phyloP scores from a whole-genome alignment of 2,113 vertebrate species.

The Myotis brandtii region DNA sequence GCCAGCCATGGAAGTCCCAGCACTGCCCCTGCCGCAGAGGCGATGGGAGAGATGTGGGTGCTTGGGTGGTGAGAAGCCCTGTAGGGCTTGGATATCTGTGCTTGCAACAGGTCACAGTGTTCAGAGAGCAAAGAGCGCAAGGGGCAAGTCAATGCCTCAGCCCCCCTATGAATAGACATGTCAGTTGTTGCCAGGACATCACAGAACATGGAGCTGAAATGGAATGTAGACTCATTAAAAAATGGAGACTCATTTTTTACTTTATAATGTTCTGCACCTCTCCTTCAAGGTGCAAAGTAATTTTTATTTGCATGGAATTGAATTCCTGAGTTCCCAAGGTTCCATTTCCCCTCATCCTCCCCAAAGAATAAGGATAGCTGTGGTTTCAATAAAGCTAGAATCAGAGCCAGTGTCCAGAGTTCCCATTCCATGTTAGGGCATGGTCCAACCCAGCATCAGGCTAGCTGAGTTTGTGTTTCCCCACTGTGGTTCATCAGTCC shows the following conservation, averaged over 20 bases:
- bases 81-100: fast-evolving
- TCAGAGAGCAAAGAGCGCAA: fast-evolving
- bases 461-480: not conserved
- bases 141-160: fast-evolving
- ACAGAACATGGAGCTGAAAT: not conserved
- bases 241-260: too few relatives aligned
- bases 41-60: fast-evolving
- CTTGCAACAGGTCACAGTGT: fast-evolving
- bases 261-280: not conserved
- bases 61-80: fast-evolving
- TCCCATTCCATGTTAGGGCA: not conserved
- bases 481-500: not conserved
- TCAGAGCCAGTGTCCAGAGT: not conserved
- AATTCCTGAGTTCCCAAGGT: too few relatives aligned
- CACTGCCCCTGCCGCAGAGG: too few relatives aligned
- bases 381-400: not conserved
- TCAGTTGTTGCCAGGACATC: fast-evolving
- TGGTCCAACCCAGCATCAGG: not conserved
- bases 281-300: not conserved
- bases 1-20: too few relatives aligned
- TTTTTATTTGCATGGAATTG: too few relatives aligned
- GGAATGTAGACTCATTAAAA: not conserved
- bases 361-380: not conserved
- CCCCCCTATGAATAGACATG: fast-evolving
- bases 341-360: too few relatives aligned